phyloP scores from a whole-genome alignment of 2,888 invertebrate genomes.

The Nudaria mundana region DNA sequence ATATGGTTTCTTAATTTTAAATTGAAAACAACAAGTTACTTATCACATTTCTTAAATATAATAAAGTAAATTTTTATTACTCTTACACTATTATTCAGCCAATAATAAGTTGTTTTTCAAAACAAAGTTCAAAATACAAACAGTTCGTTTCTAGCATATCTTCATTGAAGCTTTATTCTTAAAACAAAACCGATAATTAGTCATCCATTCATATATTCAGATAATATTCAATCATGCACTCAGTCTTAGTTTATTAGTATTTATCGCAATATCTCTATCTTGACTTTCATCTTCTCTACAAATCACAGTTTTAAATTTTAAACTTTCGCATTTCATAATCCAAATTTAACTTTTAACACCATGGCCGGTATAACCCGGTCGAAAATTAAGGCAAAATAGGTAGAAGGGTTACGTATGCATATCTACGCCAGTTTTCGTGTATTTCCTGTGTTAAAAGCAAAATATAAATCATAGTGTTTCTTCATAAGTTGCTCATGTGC shows the following conservation, averaged over 20 bases:
- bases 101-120: constrained; percentile 22
- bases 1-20: constrained; percentile 31
- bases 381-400: no score
- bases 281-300: constrained; percentile 18
- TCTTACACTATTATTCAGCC: constrained; percentile 19
- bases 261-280: constrained; percentile 21
- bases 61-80: constrained; percentile 9
- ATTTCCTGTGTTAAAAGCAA: no score
- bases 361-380: no score
- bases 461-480: no score
- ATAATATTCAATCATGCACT: constrained; percentile 42
- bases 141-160: constrained; percentile 1
- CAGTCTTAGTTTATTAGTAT: constrained; percentile 54
- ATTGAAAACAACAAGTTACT: constrained; percentile 31
- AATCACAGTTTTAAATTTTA: constrained; percentile 36
- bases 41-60: constrained; percentile 33
- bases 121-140: constrained; percentile 10
- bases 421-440: no score
- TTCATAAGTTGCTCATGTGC: constrained; percentile 16
- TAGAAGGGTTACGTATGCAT: no score
- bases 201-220: neutral
- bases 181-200: neutral
- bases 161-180: neutral
- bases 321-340: neutral
- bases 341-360: no score